These are phyloP conservation scores for Leptobrachium ailaonicum DNA, from an alignment of 2,113 vertebrate species.

Conservation along the genomic window DNA sequence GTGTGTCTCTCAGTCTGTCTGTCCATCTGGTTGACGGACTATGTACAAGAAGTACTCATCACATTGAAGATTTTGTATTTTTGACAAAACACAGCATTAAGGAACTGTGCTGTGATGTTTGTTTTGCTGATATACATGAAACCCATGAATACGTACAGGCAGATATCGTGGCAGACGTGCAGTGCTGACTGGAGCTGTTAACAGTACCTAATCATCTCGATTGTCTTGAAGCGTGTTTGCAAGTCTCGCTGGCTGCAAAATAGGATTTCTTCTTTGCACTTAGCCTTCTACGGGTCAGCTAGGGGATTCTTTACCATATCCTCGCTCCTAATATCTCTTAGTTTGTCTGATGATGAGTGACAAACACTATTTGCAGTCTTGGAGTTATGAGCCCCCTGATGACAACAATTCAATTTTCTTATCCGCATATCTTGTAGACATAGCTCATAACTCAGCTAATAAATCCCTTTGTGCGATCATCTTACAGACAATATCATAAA, in stretches of 20 bases:
- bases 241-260: conserved; percentile 1
- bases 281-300: background rate
- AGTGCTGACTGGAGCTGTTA: background rate
- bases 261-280: conserved; percentile 22
- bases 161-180: background rate
- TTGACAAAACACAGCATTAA: background rate
- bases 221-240: conserved; percentile 1
- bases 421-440: conserved; percentile 46
- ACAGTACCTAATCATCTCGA: conserved; percentile 7
- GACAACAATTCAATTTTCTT: conserved; percentile 44
- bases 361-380: conserved; percentile 26
- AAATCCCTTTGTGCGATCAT: conserved; percentile 30
- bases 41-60: no score
- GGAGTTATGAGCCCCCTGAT: conserved; percentile 26
- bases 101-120: background rate
- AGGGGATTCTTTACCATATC: conserved; percentile 17
- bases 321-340: background rate
- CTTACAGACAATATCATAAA: conserved; percentile 35
- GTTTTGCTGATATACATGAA: background rate
- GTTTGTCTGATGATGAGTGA: conserved; percentile 38
- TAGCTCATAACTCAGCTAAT: conserved; percentile 28
- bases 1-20: no score
- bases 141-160: background rate
- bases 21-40: no score
- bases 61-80: no score